Base-by-base conservation (phyloP, 2,797 vertebrate genomes). In the Diplodus puntazzo region DNA sequence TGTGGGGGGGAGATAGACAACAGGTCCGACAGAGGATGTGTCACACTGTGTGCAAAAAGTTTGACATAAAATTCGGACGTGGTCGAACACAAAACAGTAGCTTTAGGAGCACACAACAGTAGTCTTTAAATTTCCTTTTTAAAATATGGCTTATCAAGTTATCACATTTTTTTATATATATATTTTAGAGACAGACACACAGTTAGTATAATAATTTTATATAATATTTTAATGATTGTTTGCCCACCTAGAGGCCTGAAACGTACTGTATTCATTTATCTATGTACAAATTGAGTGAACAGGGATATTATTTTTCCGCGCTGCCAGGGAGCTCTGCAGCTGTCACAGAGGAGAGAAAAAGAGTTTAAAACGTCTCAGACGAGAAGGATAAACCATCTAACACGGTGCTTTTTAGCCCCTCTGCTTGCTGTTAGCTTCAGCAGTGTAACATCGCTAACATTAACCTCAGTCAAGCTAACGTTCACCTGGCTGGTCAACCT, bases 61-160 rank as follows among this genome's bases (percentile, higher is more conserved):
- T 91, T 85, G 50, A 92, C 91, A 90, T 88, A 92, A 86, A 89
- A 82, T 69, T 91, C 74, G 91, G 91, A 93, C 92, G 84, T 79
- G 82, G 73, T 79, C 61, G 25, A 91, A 92, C 87, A 93, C 93
- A 85, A 89, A 90, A 95, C 90, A 86, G 75, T 77, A 91, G 92
- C 87, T 86, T 89, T 82, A 91, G 81, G 81, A 90, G 81, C 91
- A 92, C 90, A 92, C 87, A 54, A 92, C 75, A 85, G 53, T 70
- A 91, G 89, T 93, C 87, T 90, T 93, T 89, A 90, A 79, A 84
- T 91, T 89, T 92, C 90, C 85, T 93, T 92, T 91, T 92, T 90
- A 87, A 95, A 95, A 96, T 96, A 96, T 96, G 96, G 96, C 96
- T 96, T 96, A 93, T 95, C 89, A 82, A 91, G 92, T 91, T 95